Evolutionary conservation across 2,113 vertebrate genomes (phyloP), one percentile per base, ranked within the genome.

Genomic region (Lophura nycthemera): DNA sequence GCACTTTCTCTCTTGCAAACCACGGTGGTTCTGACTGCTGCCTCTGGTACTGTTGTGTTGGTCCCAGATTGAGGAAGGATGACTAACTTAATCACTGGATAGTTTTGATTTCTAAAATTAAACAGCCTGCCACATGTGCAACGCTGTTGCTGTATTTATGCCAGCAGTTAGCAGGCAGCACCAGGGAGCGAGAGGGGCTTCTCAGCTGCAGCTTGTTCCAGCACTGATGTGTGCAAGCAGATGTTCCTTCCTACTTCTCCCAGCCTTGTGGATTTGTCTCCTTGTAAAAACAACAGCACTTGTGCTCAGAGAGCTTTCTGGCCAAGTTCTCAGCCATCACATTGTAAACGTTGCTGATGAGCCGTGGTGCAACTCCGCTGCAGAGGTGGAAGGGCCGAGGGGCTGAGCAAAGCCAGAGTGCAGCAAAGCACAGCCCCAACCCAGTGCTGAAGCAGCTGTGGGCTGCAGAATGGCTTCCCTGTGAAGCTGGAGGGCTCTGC

Each of bases 101-200:
- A 96, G 95, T 96, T 97, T 94, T 96, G 91, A 94, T 95, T 97
- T 95, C 96, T 96, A 97, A 96, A 97, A 97, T 97, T 96, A 96
- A 96, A 96, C 94, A 93, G 90, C 95, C 93, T 92, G 84, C 93
- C 96, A 97, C 56, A 96, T 96, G 95, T 91, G 84, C 75, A 93
- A 21, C 27, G 6, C 92, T 91, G 94, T 96, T 96, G 63, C 87
- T 94, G 45, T 87, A 95, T 88, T 96, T 94, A 89, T 60, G 66
- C 90, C 94, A 96, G 90, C 90, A 88, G 93, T 92, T 88, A 92
- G 90, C 36, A 86, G 90, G 34, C 86, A 67, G 90, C 75, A 52
- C 64, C 29, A 27, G 61, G 2, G 8, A 59, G 75, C 1, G 8
- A 34, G 84, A 91, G 71, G 57, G 59, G 69, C 63, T 88, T 76